Evolutionary conservation across 2,797 vertebrate genomes (phyloP).

Genomic region (Peromyscus aztecus): DNA sequence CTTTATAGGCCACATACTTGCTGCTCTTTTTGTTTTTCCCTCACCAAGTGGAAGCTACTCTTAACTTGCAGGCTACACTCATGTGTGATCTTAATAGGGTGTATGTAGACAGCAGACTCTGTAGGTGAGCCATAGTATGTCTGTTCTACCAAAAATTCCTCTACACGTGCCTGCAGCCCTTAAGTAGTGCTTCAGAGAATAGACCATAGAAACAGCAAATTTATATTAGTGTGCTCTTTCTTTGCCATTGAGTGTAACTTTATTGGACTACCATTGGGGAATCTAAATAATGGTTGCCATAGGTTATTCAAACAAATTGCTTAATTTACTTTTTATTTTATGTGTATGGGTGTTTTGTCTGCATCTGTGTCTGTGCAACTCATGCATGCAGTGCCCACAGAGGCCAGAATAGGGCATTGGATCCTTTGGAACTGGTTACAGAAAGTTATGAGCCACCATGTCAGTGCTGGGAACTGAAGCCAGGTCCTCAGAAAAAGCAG

Average conservation of each 20-base stretch:
- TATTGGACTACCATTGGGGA: not conserved
- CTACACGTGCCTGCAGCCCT: not conserved
- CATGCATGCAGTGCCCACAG: not conserved
- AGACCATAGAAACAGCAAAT: not conserved
- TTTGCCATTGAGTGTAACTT: slow-evolving; percentile 53
- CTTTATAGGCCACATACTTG: not conserved
- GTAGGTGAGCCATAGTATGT: not conserved
- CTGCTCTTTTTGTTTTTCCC: not conserved
- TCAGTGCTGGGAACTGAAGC: not conserved
- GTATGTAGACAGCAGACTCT: not conserved
- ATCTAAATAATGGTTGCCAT: not conserved
- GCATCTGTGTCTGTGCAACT: not conserved
- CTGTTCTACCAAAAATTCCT: not conserved
- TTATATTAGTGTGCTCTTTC: not conserved
- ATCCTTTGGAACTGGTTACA: not conserved
- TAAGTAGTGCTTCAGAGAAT: not conserved
- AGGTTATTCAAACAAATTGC: slow-evolving; percentile 9
- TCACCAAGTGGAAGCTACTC: not conserved
- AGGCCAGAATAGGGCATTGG: not conserved
- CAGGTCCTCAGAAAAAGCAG: not conserved
- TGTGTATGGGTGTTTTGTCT: not conserved
- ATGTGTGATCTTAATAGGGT: too few species aligned
- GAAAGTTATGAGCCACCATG: not conserved
- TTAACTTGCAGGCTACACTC: not conserved
- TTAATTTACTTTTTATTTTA: not conserved